Conservation (phyloP, 2,113 vertebrate species). For the Coryphaenoides rupestris region DNA sequence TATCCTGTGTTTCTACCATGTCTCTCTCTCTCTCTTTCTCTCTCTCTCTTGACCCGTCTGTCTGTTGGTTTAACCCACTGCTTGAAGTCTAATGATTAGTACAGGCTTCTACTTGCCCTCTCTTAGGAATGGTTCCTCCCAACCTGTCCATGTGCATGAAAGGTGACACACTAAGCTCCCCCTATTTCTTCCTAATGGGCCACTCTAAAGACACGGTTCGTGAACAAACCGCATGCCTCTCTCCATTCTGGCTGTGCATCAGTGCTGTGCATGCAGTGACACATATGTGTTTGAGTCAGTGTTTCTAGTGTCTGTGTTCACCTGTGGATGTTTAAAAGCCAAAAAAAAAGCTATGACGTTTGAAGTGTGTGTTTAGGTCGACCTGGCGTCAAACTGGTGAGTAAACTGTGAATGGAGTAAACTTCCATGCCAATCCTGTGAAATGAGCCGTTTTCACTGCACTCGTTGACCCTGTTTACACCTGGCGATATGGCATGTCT, state of each 20-base stretch:
- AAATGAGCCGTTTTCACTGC: no score
- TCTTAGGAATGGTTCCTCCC: constrained; percentile 99
- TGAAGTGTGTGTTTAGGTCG: constrained; percentile 20
- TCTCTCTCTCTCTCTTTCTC: no score
- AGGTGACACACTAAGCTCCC: constrained; percentile 99
- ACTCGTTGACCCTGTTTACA: no score
- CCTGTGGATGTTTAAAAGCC: not conserved
- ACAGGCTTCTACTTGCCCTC: constrained; percentile 98
- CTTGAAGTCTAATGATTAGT: constrained; percentile 96
- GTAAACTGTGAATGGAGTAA: constrained; percentile 30
- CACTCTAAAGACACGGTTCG: constrained; percentile 99
- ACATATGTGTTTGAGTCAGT: constrained; percentile 17
- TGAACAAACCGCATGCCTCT: constrained; percentile 88
- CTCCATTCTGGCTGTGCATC: constrained; percentile 36
- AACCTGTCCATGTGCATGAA: constrained; percentile 99
- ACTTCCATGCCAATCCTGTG: no score
- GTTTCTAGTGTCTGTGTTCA: not conserved
- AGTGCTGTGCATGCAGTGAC: constrained; percentile 24
- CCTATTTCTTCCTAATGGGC: constrained; percentile 99
- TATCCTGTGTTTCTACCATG: no score
- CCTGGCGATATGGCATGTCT: no score
- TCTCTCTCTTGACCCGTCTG: not conserved
- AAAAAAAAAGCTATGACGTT: constrained; percentile 25
- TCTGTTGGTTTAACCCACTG: constrained; percentile 61
- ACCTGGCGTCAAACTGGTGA: constrained; percentile 20